Evolutionary conservation across 2,797 vertebrate species (phyloP).

Genomic region (Delichon dasypus): DNA sequence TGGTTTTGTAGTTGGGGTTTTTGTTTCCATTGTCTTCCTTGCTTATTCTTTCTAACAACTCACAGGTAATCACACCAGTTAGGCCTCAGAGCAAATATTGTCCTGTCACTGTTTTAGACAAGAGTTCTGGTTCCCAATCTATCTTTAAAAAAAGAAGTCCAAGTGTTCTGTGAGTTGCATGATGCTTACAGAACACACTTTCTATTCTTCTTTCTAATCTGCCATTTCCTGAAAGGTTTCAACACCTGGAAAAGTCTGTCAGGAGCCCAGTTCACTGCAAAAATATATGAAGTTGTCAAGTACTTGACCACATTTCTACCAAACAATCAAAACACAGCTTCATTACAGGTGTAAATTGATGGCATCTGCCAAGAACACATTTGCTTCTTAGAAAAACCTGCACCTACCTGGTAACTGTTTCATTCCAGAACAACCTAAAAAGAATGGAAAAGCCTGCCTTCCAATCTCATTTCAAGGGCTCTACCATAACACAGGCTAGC

Average conservation of each 20-base stretch:
- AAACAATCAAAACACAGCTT: not conserved
- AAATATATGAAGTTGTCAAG: not conserved
- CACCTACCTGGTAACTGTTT: not conserved
- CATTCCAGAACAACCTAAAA: not conserved
- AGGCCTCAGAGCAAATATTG: not conserved
- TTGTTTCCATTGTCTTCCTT: not conserved
- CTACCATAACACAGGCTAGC: not conserved
- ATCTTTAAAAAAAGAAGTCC: not conserved
- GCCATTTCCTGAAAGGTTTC: not conserved
- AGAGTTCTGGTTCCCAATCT: not conserved
- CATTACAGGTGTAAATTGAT: not conserved
- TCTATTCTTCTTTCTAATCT: not conserved
- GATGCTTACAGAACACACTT: not conserved
- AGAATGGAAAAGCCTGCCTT: not conserved
- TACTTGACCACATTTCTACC: not conserved
- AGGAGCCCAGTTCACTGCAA: not conserved
- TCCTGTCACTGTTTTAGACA: not conserved
- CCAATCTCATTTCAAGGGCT: not conserved
- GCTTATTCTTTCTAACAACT: not conserved
- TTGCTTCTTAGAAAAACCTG: not conserved
- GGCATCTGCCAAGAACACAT: not conserved
- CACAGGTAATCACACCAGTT: not conserved
- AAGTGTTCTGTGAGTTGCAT: not conserved
- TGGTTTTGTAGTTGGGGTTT: fast-evolving
- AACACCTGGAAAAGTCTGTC: not conserved